Evolutionary conservation across 2,797 vertebrate genomes (phyloP), one percentile per base, ranked within the genome.

Genomic region (Ispidina picta): DNA sequence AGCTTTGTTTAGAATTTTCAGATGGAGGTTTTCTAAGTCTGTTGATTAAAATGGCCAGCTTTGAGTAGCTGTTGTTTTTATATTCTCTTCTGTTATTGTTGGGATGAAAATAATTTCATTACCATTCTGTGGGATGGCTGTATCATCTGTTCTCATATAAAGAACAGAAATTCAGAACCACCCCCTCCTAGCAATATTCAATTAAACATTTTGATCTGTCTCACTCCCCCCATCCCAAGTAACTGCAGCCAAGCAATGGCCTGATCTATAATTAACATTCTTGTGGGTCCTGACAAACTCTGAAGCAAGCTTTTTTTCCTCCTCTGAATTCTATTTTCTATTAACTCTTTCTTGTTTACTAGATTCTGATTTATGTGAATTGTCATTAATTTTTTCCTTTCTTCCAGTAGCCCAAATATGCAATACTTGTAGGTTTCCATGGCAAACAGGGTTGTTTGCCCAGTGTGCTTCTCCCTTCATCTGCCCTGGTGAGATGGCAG

Each of bases 121-220:
- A 83, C 64, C 84, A 83, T 87, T 72, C 55, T 89, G 86, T 96
- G 82, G 72, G 93, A 83, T 89, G 93, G 48, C 66, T 90, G 82
- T 91, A 92, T 94, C 90, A 95, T 96, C 84, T 90, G 86, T 88
- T 89, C 76, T 85, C 29, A 25, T 62, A 77, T 85, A 89, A 92
- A 94, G 56, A 94, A 63, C 84, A 90, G 78, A 86, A 94, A 90
- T 87, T 94, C 83, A 87, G 93, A 95, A 94, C 90, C 90, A 0
- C 90, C 92, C 62, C 90, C 81, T 90, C 90, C 78, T 49, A 90
- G 70, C 66, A 85, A 88, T 93, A 91, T 90, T 94, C 72, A 94
- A 26, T 83, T 93, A 90, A 95, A 93, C 87, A 87, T 94, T 95
- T 90, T 95, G 65, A 86, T 94, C 65, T 79, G 66, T 43, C 29